A percentile compares a stretch with the other conserved stretches of the same genome.
These are phyloP conservation scores for Eulemur albifrons DNA, from an alignment of 2,797 vertebrate genomes.

Conservation along the genomic window DNA sequence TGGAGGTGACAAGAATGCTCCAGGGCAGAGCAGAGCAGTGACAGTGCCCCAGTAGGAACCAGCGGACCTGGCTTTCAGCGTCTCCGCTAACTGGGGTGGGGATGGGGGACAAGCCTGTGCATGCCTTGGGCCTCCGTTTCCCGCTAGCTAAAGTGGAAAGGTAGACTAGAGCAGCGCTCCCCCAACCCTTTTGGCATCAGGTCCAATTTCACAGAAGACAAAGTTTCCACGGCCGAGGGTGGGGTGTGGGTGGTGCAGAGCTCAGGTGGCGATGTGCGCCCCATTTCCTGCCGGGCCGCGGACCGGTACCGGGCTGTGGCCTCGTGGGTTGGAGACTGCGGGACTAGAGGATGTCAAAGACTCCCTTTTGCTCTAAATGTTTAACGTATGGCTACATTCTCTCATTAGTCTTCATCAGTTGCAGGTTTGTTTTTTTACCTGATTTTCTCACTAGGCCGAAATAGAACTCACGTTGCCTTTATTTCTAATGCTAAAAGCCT, in stretches of 20 bases:
- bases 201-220: no score
- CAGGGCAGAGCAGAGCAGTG: rapidly evolving
- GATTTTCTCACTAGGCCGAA: constrained; percentile 3
- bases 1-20: neutral
- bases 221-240: no score
- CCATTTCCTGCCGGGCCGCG: no score
- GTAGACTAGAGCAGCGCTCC: neutral
- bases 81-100: neutral
- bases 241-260: no score
- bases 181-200: no score
- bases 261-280: no score
- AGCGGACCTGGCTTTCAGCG: neutral
- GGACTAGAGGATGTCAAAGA: neutral
- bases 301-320: no score
- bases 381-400: neutral
- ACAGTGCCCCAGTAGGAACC: neutral
- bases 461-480: constrained; percentile 21
- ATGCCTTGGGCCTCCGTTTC: neutral
- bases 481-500: constrained; percentile 29
- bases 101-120: neutral
- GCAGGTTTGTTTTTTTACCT: neutral
- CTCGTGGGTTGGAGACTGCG: no score
- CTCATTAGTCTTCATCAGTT: neutral
- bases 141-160: neutral
- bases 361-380: neutral